Evolutionary conservation across 2,113 vertebrate genomes (phyloP).

Genomic region (Mustelus asterias): DNA sequence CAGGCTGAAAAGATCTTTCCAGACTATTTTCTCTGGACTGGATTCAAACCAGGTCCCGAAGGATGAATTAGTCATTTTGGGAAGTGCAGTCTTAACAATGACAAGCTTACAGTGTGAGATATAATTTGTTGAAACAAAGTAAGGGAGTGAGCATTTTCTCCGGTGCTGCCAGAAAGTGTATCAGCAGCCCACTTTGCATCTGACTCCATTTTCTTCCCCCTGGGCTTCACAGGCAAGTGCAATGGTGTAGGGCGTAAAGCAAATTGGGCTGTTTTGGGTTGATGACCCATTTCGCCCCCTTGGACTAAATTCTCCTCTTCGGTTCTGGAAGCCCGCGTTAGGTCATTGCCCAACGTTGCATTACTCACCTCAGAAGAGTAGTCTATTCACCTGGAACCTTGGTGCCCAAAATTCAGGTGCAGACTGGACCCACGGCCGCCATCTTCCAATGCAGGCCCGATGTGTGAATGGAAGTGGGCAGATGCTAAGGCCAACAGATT

Average conservation of each 20-base stretch:
- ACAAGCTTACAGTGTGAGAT: not conserved
- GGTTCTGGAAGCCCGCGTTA: not conserved
- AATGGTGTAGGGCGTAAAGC: not conserved
- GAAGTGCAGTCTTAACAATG: not conserved
- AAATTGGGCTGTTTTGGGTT: not conserved
- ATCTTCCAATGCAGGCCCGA: not conserved
- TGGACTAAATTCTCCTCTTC: not conserved
- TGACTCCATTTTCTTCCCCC: not conserved
- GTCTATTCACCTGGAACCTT: not conserved
- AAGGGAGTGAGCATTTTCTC: not conserved
- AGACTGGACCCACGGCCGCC: not conserved
- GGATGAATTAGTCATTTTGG: not conserved
- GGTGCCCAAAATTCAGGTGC: not conserved
- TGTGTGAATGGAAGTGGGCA: not conserved
- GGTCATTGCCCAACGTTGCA: not conserved
- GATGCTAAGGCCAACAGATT: no score
- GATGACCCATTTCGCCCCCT: not conserved
- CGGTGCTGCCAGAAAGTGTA: not conserved
- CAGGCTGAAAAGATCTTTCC: not conserved
- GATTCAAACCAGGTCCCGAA: constrained; percentile 3
- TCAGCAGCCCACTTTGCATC: not conserved
- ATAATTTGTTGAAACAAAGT: not conserved
- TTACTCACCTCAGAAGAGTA: not conserved
- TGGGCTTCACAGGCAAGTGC: not conserved
- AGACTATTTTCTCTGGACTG: constrained; percentile 17